Base-by-base conservation (phyloP, 2,888 invertebrate species). In the Melipona beecheii region DNA sequence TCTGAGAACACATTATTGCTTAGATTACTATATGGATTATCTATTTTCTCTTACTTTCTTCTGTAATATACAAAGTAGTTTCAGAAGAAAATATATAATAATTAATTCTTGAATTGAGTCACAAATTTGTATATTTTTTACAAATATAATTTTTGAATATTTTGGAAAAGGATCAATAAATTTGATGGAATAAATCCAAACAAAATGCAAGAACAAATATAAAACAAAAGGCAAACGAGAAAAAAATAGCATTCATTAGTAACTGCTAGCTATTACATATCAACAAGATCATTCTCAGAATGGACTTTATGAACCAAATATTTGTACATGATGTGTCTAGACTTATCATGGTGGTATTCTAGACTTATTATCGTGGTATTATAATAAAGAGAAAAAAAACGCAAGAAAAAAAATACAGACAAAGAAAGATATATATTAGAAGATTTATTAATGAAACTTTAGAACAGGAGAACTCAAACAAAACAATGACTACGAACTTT, bases 131-230 rank as follows among this genome's bases (percentile, higher is more conserved):
- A 56, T 13, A n/a, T 56, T 31, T 5, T 58, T 43, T 2, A n/a
- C 56, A 13, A 56, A 13, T 2, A 15, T n/a, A 43, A 15, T 5
- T n/a, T 43, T 43, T 1, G 21, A 0, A 31, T 64, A 21, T 11
- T 13, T 64, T 2, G 2, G 2, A 13, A n/a, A n/a, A 49, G 50
- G 88, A 87, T 87, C 87, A 86, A 87, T 83, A 86, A 78, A 88
- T 79, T 75, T 75, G 54, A 69, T 64, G 71, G 65, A 62, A 60
- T 52, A 69, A 79, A 80, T 80, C 73, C 64, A 43, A 52, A 65
- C 69, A 75, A 72, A 86, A 83, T 66, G 69, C 77, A 64, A 52
- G 31, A 49, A 68, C 49, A 72, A 75, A 36, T 50, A 76, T 76
- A 54, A 73, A 74, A 81, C 27, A 78, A 75, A 78, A 70, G 74